Conservation (phyloP, 2,888 invertebrate species). For the Leucophenga maculata region DNA sequence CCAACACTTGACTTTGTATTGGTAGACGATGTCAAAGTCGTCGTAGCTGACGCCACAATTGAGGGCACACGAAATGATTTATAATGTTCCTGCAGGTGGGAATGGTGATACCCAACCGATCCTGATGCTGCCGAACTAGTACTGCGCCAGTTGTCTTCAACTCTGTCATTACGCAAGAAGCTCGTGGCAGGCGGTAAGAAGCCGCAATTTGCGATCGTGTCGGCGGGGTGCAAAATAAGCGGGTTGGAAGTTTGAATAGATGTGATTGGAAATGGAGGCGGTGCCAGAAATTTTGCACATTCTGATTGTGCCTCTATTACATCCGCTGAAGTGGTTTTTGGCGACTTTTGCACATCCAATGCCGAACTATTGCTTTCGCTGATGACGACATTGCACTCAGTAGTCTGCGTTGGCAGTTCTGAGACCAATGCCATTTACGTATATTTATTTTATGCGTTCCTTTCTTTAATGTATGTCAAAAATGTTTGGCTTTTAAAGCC, state of each 20-base stretch:
- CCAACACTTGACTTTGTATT: too few relatives aligned
- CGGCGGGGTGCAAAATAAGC: too few relatives aligned
- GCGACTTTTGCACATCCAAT: too few relatives aligned
- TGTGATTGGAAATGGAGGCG: slow-evolving; percentile 6
- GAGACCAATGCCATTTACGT: slow-evolving; percentile 14
- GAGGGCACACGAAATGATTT: background rate
- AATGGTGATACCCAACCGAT: background rate
- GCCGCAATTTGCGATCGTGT: background rate
- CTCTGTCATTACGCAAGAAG: background rate
- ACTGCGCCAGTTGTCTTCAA: background rate
- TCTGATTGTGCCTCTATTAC: too few relatives aligned
- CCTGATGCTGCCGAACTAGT: background rate
- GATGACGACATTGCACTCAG: background rate
- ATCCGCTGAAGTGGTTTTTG: too few relatives aligned
- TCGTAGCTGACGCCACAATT: background rate
- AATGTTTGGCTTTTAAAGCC: too few relatives aligned
- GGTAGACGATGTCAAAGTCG: too few relatives aligned
- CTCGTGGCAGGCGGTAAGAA: background rate
- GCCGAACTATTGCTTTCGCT: too few relatives aligned
- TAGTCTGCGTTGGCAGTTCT: slow-evolving; percentile 1
- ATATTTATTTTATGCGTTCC: too few relatives aligned
- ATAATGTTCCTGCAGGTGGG: background rate
- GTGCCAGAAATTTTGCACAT: slow-evolving; percentile 1
- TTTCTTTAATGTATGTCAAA: too few relatives aligned
- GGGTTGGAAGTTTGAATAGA: too few relatives aligned